Evolutionary conservation across 1,140 invertebrate genomes (phyloP), one percentile per base, ranked within the genome.

Genomic region (Bombus superbus): DNA sequence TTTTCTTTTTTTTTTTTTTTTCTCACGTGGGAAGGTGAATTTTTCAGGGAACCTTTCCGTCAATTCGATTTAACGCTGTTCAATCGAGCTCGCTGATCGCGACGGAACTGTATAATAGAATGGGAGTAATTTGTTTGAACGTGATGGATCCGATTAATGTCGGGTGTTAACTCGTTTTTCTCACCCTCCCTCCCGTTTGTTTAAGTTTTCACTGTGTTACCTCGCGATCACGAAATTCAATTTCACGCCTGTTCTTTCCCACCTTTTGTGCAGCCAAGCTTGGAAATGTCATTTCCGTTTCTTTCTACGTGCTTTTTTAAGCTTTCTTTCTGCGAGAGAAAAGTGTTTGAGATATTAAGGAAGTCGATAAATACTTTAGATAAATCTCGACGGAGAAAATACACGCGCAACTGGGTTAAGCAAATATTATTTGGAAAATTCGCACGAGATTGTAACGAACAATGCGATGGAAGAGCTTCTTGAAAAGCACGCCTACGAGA

Each of bases 41-140:
- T 77, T 77, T 40, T 68, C 53, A 18, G 38, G 6, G 59, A 62
- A 38, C 32, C 62, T 35, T 62, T 53, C 44, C 35, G 22, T 22
- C n/a, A n/a, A 66, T 71, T 86, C 40, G 71, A 53, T 86, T 87
- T 75, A 80, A 42, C 53, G 40, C n/a, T 35, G 15, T 44, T 76
- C 74, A 5, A 59, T 59, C 75, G 35, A 64, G 71, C 38, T 15
- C 25, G 38, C 40, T 18, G 57, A 42, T 42, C 75, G 28, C 38
- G 18, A 28, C 8, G 75, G 10, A 11, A 44, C 64, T 38, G 64
- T 25, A 79, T 68, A 47, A 68, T 47, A 38, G 42, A 64, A 78
- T 44, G 64, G 22, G 32, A 22, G 77, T 38, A 76, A 66, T 66
- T 66, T 79, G 77, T 66, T 79, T 18, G 62, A 62, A 59, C 73